Percentiles rank a stretch among this genome's conserved stretches.
These are phyloP conservation scores for Microcebus griseorufus DNA, from an alignment of 2,113 vertebrate genomes.

Conservation along the genomic window DNA sequence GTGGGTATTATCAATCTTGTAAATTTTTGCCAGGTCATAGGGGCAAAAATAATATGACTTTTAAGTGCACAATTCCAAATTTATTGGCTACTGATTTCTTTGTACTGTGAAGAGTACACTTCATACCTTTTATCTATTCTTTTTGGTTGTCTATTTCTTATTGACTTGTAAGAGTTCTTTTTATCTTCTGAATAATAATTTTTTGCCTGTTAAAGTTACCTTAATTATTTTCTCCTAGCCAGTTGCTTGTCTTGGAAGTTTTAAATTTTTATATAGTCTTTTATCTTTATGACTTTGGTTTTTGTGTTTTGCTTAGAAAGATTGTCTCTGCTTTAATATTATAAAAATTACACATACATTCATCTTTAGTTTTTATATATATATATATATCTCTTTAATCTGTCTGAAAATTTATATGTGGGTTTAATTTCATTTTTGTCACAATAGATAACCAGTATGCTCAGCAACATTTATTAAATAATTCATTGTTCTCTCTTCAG, in stretches of 20 bases:
- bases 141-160: background rate
- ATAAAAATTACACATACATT: background rate
- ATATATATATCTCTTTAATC: background rate
- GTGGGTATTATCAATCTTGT: background rate
- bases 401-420: background rate
- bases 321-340: background rate
- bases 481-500: background rate
- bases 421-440: background rate
- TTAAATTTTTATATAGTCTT: background rate
- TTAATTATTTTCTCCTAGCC: background rate
- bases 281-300: background rate
- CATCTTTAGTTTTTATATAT: background rate
- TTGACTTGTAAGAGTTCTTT: background rate
- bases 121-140: background rate
- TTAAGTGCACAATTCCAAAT: background rate
- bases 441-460: background rate
- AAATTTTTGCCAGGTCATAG: background rate
- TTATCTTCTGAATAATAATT: background rate
- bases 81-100: background rate
- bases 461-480: background rate
- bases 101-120: background rate
- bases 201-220: background rate
- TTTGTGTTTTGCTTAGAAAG: background rate
- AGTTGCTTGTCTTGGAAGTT: background rate
- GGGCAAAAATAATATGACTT: background rate